phyloP scores from a whole-genome alignment of 2,888 invertebrate genomes.

The Orgyia antiqua region DNA sequence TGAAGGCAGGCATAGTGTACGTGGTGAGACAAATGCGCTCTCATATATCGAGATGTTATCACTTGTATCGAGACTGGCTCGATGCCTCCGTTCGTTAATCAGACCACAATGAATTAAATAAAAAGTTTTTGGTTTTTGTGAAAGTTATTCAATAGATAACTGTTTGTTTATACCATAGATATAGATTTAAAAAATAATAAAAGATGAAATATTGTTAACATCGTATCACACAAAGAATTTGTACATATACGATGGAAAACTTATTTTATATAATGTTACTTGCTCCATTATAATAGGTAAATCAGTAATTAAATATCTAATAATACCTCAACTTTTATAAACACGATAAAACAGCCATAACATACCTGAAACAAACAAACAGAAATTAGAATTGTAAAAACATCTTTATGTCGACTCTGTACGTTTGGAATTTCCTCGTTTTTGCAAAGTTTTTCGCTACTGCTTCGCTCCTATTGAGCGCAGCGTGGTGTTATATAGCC shows the following conservation, averaged over 20 bases:
- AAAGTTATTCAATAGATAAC: background rate
- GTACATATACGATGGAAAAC: no score
- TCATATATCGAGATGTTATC: slow-evolving; percentile 59
- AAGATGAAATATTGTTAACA: no score
- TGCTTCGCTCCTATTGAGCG: no score
- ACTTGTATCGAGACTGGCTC: slow-evolving; percentile 27
- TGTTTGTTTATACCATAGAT: background rate
- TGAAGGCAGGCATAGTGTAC: slow-evolving; percentile 11
- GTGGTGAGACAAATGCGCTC: slow-evolving; percentile 49
- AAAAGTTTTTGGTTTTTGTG: slow-evolving; percentile 12
- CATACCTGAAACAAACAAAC: slow-evolving; percentile 39
- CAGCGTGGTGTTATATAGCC: no score
- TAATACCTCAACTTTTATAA: background rate
- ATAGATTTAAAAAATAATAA: no score
- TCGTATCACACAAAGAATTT: no score
- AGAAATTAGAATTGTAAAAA: background rate
- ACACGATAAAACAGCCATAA: slow-evolving; percentile 3
- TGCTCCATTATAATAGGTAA: no score
- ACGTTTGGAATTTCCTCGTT: no score
- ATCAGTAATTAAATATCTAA: no score
- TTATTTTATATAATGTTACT: no score
- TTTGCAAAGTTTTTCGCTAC: no score
- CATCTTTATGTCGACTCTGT: no score
- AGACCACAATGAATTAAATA: slow-evolving; percentile 25
- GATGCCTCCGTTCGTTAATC: slow-evolving; percentile 29